Percentiles rank a stretch among this genome's conserved stretches.
Evolutionary conservation across 2,113 vertebrate genomes (phyloP).

Genomic region (Notarius lentiginosus): DNA sequence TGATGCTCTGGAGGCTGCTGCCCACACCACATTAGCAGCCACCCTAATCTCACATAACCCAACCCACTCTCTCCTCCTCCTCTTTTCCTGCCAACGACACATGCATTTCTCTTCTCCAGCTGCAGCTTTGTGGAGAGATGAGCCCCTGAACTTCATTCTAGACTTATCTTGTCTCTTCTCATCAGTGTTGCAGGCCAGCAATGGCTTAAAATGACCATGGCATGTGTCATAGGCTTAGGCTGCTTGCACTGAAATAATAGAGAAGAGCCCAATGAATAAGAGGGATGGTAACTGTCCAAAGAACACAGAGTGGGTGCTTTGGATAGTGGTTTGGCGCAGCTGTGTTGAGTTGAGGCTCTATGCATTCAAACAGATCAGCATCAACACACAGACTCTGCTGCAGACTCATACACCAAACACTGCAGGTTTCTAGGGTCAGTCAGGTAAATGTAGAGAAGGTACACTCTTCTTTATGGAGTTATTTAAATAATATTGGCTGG

Average conservation of each 20-base stretch:
- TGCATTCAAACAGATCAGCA: conserved; percentile 5
- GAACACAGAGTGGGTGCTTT: conserved; percentile 50
- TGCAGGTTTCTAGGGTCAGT: background rate
- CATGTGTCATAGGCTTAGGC: conserved; percentile 60
- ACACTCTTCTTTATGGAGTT: background rate
- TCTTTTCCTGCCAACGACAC: conserved; percentile 6
- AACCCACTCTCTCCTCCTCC: conserved; percentile 13
- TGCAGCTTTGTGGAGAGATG: conserved; percentile 27
- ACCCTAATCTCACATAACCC: background rate
- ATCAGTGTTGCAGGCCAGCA: conserved; percentile 57
- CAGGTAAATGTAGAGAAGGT: background rate
- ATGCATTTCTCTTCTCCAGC: conserved; percentile 16
- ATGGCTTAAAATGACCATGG: conserved; percentile 57
- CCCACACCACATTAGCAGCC: background rate
- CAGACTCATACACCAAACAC: background rate
- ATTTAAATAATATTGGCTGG: background rate
- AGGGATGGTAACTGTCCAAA: conserved; percentile 67
- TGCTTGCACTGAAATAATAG: conserved; percentile 63
- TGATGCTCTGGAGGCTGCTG: conserved; percentile 27
- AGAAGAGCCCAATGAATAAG: conserved; percentile 56
- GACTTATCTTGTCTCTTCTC: conserved; percentile 72
- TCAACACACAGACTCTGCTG: background rate
- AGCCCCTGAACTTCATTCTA: conserved; percentile 49
- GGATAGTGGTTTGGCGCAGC: conserved; percentile 20
- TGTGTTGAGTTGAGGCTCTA: conserved; percentile 19